Evolutionary conservation across 2,888 invertebrate species (phyloP).

Genomic region (Cerastis leucographa): DNA sequence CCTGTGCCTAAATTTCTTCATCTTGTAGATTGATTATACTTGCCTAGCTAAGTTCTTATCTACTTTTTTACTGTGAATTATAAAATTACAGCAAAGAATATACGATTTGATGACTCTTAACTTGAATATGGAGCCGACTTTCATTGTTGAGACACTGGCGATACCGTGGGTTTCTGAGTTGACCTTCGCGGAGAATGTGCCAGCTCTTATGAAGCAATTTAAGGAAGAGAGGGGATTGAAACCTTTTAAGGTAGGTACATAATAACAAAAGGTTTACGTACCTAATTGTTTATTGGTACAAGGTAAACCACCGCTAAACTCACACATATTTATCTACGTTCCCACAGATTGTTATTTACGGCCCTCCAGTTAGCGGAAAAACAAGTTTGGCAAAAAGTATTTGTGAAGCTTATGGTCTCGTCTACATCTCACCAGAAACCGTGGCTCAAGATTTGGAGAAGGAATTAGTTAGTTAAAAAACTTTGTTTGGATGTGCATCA

Average conservation of each 20-base stretch:
- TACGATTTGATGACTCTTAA: conserved; percentile 91
- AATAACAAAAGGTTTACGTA: conserved; percentile 25
- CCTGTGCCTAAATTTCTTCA: background rate
- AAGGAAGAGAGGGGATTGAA: conserved; percentile 89
- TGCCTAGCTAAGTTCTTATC: background rate
- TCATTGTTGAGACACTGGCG: conserved; percentile 87
- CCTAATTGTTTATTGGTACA: conserved; percentile 50
- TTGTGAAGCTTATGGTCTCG: conserved; percentile 89
- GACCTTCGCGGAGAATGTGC: conserved; percentile 86
- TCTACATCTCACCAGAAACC: conserved; percentile 90
- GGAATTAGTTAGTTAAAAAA: conserved; percentile 90
- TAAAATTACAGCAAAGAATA: conserved; percentile 86
- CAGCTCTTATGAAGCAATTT: conserved; percentile 87
- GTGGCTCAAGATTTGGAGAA: conserved; percentile 89
- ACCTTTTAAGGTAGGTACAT: conserved; percentile 87
- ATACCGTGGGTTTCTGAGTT: conserved; percentile 90
- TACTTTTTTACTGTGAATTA: background rate
- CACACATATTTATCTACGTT: conserved; percentile 20
- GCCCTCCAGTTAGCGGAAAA: conserved; percentile 93
- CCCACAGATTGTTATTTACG: conserved; percentile 89
- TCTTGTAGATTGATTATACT: background rate
- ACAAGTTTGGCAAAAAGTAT: conserved; percentile 90
- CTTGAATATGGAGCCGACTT: conserved; percentile 91
- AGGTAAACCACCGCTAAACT: conserved; percentile 45
- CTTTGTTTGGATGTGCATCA: conserved; percentile 9